Conservation (phyloP, 2,113 vertebrate species). For the Bathybates hornii region DNA sequence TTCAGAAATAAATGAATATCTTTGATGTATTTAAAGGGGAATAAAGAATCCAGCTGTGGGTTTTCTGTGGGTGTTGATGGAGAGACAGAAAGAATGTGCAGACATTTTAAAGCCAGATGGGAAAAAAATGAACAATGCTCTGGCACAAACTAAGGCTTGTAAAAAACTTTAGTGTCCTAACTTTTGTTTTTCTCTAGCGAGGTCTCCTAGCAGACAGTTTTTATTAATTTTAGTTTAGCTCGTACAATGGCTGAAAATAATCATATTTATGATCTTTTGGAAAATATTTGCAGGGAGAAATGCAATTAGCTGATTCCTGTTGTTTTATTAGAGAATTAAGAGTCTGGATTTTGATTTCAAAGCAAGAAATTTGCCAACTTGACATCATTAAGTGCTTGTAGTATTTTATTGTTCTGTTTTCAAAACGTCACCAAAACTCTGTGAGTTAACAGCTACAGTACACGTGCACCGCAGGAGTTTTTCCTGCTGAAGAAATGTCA, state of each 20-base stretch:
- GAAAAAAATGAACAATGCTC: conserved; percentile 11
- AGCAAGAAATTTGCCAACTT: fast-evolving
- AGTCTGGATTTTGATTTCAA: not conserved
- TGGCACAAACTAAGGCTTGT: conserved; percentile 9
- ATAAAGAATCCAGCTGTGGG: conserved; percentile 4
- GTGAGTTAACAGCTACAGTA: not conserved
- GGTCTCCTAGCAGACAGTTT: not conserved
- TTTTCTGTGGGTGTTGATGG: conserved; percentile 25
- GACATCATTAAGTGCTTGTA: not conserved
- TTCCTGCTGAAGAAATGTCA: not conserved
- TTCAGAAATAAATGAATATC: not conserved
- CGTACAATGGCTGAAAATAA: not conserved
- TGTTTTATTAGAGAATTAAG: not conserved
- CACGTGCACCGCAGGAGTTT: not conserved
- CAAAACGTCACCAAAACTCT: not conserved
- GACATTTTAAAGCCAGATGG: conserved; percentile 13
- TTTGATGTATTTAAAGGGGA: not conserved
- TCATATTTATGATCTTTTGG: not conserved
- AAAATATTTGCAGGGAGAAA: not conserved
- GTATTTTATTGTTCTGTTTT: not conserved
- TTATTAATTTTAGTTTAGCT: not conserved
- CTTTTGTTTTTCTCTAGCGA: not conserved
- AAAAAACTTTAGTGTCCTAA: conserved; percentile 31
- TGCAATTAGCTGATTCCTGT: not conserved
- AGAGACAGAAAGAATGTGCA: not conserved